These are phyloP conservation scores for Cryptosula pallasiana DNA, from an alignment of 2,888 invertebrate species.

Conservation along the genomic window DNA sequence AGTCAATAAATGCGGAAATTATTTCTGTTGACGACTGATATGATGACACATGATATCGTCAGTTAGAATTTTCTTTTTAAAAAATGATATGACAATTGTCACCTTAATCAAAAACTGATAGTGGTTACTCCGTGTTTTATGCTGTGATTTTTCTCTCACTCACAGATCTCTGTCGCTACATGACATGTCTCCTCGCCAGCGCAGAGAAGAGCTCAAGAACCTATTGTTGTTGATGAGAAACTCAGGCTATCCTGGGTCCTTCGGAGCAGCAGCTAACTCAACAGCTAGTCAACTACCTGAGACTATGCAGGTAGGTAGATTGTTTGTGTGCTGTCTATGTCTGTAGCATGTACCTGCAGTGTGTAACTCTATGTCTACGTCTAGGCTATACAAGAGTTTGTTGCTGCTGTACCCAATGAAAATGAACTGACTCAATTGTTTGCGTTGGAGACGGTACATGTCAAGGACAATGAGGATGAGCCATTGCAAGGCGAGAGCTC, in stretches of 20 bases:
- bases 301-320: slow-evolving; percentile 14
- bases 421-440: slow-evolving; percentile 32
- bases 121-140: too few species aligned
- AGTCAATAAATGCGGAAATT: too few species aligned
- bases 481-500: background rate
- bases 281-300: background rate
- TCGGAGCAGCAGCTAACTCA: background rate
- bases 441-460: background rate
- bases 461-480: background rate
- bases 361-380: too few species aligned
- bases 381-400: slow-evolving; percentile 38
- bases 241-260: background rate
- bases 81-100: too few species aligned
- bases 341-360: too few species aligned
- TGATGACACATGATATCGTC: too few species aligned
- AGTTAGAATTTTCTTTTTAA: too few species aligned
- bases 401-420: slow-evolving; percentile 32
- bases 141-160: background rate
- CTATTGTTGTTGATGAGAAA: slow-evolving; percentile 1
- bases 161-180: background rate
- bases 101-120: too few species aligned
- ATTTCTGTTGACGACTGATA: too few species aligned
- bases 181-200: slow-evolving; percentile 19
- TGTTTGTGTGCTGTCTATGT: too few species aligned
- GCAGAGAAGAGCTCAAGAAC: slow-evolving; percentile 20